These are phyloP conservation scores for Muntiacus reevesi DNA, from an alignment of 2,113 vertebrate genomes.

Conservation along the genomic window DNA sequence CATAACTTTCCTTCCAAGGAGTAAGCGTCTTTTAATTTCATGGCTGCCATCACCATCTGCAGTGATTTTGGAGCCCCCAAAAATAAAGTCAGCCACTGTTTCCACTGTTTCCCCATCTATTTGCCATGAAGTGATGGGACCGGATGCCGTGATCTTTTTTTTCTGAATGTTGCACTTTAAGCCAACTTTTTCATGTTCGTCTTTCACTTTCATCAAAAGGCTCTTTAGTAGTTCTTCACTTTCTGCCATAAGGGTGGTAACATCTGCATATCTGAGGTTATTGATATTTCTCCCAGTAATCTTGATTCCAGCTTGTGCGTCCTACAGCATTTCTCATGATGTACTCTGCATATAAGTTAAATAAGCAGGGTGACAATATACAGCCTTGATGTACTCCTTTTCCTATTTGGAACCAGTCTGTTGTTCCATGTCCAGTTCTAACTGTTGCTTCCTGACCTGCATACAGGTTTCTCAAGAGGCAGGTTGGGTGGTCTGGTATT, in stretches of 20 bases:
- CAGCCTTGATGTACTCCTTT: neutral
- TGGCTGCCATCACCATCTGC: neutral
- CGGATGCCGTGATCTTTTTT: fast-evolving
- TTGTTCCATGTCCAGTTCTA: neutral
- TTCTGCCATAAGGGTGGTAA: neutral
- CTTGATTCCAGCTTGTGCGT: neutral
- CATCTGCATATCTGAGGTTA: neutral
- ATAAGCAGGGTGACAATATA: neutral
- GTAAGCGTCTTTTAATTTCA: neutral
- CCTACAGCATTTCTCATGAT: neutral
- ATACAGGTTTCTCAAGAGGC: neutral
- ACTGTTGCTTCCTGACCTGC: neutral
- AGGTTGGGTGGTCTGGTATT: neutral
- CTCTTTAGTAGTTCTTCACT: neutral
- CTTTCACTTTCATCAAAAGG: neutral
- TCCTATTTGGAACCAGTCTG: neutral
- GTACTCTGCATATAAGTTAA: neutral
- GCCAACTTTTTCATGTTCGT: neutral
- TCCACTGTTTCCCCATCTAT: neutral
- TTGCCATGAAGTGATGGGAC: neutral
- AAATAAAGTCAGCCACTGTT: neutral
- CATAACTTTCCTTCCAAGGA: neutral
- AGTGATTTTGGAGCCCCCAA: fast-evolving
- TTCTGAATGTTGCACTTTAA: neutral
- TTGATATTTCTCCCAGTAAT: neutral